Conservation (phyloP, 1,140 invertebrate species). For the Macrotrachela quadricornifera region DNA sequence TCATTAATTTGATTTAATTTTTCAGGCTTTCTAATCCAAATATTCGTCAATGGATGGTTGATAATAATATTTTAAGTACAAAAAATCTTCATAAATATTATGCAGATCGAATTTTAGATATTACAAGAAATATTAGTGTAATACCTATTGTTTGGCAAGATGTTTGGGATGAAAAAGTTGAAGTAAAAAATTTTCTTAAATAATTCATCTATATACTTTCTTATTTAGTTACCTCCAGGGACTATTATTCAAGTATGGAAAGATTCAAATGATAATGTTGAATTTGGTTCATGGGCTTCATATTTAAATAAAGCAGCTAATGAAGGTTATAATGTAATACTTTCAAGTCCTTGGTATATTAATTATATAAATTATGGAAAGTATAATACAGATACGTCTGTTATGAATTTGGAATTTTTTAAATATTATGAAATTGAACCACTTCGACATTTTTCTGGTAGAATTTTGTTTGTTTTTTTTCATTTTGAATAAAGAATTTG, state of each 20-base stretch:
- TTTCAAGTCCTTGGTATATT: constrained; percentile 69
- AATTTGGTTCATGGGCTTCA: constrained; percentile 4
- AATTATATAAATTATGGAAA: constrained; percentile 46
- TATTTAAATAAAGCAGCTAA: constrained; percentile 30
- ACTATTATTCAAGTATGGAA: constrained; percentile 11
- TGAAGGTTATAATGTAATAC: constrained; percentile 40
- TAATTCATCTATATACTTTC: not conserved
- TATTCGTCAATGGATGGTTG: constrained; percentile 47
- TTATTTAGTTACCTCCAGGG: not conserved
- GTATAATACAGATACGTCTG: constrained; percentile 13
- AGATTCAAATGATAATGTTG: not conserved
- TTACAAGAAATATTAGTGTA: not conserved
- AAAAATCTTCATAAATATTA: constrained; percentile 8
- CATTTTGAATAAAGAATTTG: not conserved
- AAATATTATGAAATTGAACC: constrained; percentile 8
- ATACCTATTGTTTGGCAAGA: constrained; percentile 9
- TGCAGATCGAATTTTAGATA: constrained; percentile 3
- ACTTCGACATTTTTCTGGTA: constrained; percentile 22
- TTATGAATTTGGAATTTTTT: not conserved
- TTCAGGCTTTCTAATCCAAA: constrained; percentile 48
- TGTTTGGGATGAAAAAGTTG: constrained; percentile 7
- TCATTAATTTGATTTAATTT: constrained; percentile 11
- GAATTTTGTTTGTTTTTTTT: constrained; percentile 1
- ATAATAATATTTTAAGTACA: constrained; percentile 29
- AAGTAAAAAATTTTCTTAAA: not conserved